Evolutionary conservation across 2,797 vertebrate genomes (phyloP), one percentile per base, ranked within the genome.

Genomic region (Alosa sapidissima): DNA sequence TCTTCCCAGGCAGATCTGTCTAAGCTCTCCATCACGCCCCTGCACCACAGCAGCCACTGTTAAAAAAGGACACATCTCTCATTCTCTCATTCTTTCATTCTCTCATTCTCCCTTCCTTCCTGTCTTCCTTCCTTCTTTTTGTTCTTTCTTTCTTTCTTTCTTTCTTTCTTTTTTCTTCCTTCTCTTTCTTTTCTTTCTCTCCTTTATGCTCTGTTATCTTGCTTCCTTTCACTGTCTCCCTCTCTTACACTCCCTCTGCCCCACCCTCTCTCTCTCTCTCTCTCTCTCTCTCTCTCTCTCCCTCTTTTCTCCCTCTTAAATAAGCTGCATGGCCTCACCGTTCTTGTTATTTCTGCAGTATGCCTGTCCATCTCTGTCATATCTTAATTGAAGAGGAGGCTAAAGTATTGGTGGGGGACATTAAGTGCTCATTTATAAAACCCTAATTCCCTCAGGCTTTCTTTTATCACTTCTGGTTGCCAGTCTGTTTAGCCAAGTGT

Each of bases 351-450:
- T 62, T 28, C 21, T 3, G 8, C 9, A 28, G 62, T 11, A 14
- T 33, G 28, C 21, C 62, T 28, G 62, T 65, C 62, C 62, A 65
- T 65, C 62, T 28, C 24, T 28, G 62, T 65, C 62, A 33, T 65
- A 33, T 65, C 62, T 65, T 65, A 68, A 68, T 68, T 68, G 33
- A 36, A 68, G 65, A 36, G 65, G 3, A 13, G 62, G n/a, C 9
- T 0, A 28, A 33, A 28, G 62, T 24, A 9, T 28, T 58, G 24
- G 24, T 24, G 0, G 62, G 62, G 84, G 86, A 45, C 85, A 87
- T 90, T 91, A 86, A 86, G 85, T 62, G 88, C 87, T 88, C 88
- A 84, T 72, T 88, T 75, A 90, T 88, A 52, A 88, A 88, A 88
- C 52, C 82, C n/a, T 87, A 89, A 89, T 87, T 81, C 82, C 84